Conservation (phyloP, 92 coral and sea anemone species). For the Porites divaricata region DNA sequence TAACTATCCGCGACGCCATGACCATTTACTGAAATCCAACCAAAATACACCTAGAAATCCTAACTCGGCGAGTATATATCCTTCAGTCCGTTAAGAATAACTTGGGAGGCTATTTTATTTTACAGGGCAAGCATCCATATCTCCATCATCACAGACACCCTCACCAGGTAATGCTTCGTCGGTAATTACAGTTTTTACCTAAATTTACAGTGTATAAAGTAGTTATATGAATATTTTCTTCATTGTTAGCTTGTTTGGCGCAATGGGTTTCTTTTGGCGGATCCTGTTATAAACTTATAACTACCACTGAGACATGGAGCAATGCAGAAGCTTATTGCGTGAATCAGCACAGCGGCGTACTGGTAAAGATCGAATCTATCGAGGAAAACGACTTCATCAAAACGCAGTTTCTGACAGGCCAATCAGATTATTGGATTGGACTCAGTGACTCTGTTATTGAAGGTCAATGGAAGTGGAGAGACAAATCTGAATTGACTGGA, state of each 20-base stretch:
- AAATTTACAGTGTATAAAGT: background rate
- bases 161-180: too few species aligned
- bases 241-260: background rate
- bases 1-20: too few species aligned
- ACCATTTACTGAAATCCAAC: too few species aligned
- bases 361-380: slow-evolving; percentile 22
- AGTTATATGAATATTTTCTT: background rate
- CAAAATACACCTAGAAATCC: too few species aligned
- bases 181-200: too few species aligned
- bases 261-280: background rate
- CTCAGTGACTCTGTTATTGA: slow-evolving; percentile 1
- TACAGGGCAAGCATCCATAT: too few species aligned
- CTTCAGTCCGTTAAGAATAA: too few species aligned
- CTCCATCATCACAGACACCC: too few species aligned
- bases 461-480: slow-evolving; percentile 19
- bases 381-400: slow-evolving; percentile 16
- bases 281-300: slow-evolving; percentile 9
- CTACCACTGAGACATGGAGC: background rate
- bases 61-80: too few species aligned
- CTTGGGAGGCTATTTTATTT: too few species aligned
- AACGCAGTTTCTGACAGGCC: background rate
- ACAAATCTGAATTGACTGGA: background rate
- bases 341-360: background rate
- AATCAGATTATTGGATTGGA: slow-evolving; percentile 29
- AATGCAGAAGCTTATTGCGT: background rate